Base-by-base conservation (phyloP, 2,888 invertebrate genomes). In the Quadriops clusia region DNA sequence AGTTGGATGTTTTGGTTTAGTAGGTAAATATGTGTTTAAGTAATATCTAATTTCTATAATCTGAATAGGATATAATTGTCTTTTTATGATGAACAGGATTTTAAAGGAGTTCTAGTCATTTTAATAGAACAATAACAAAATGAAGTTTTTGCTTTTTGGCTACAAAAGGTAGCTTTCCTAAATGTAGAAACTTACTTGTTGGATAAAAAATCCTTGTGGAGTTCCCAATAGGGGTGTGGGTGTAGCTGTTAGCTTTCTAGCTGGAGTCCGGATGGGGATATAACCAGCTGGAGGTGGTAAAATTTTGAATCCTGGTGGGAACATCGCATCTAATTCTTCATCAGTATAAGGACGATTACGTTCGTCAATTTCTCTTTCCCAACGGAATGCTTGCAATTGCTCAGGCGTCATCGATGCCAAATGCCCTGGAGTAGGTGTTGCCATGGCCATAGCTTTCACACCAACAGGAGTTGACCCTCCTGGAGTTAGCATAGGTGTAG, bases 301-400 rank as follows among this genome's bases (percentile, higher is more conserved):
- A 54, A 93, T 80, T 72, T 97, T 97, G 65, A 95, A 98, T 35
- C 97, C 98, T 7, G 93, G 82, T 31, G 98, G 98, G 64, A 99
- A 95, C 75, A 99, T 81, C 40, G 89, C 72, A 60, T 99, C 97
- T 32, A 98, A 65, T 60, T 98, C 98, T 54, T 99, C 98, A 51
- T 98, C 98, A 1, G 89, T 80, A 46, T 94, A 77, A 0, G 95
- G 95, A 41, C 95, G 69, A 61, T 98, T 98, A 34, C 98, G 71
- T 58, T 98, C 97, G 53, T 99, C 98, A 36, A 98, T 95, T 64
- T 98, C 98, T 49, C 91, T 78, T 61, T 97, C 95, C 94, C 94
- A 94, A 15, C 94, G 78, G 58, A 90, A 95, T 0, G 94, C 93
- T 61, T 98, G 97, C 40, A 97, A 65, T 59, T 98, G 98, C 59